Percentiles rank a stretch among this genome's conserved stretches.
phyloP scores from a whole-genome alignment of 2,113 vertebrate species.

The Heloderma charlesbogerti region DNA sequence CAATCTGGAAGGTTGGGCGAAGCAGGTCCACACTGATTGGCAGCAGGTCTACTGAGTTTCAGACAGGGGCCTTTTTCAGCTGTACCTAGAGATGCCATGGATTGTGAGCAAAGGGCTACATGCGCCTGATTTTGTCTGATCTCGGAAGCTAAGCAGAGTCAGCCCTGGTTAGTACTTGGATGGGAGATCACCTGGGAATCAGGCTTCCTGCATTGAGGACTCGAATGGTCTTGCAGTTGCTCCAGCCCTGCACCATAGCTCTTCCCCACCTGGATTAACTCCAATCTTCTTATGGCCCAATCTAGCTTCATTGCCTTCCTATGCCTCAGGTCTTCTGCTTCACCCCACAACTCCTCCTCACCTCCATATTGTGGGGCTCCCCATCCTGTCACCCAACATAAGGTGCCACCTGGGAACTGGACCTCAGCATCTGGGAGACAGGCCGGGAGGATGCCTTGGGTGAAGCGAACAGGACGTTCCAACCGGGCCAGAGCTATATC shows the following conservation, averaged over 20 bases:
- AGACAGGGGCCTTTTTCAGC: background rate
- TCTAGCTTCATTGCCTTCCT: background rate
- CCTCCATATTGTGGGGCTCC: slow-evolving; percentile 53
- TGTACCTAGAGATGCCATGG: background rate
- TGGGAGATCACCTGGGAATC: too few relatives aligned
- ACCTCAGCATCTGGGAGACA: slow-evolving; percentile 66
- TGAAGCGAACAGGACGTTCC: slow-evolving; percentile 50
- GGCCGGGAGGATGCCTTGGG: slow-evolving; percentile 51
- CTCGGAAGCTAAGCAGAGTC: too few relatives aligned
- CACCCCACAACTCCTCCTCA: slow-evolving; percentile 31
- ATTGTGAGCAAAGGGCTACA: background rate
- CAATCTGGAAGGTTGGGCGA: too few relatives aligned
- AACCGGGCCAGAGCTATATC: slow-evolving; percentile 70
- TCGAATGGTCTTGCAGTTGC: too few relatives aligned
- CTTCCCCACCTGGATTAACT: background rate
- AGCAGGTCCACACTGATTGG: background rate
- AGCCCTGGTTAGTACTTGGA: too few relatives aligned
- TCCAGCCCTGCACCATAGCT: background rate
- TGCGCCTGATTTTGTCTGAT: too few relatives aligned
- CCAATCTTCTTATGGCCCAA: background rate
- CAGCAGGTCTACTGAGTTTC: background rate
- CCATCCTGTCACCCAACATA: slow-evolving; percentile 74
- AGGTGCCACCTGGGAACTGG: slow-evolving; percentile 33
- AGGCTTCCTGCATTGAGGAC: too few relatives aligned
- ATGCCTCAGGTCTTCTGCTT: background rate